Evolutionary conservation across 2,113 vertebrate genomes (phyloP).

Genomic region (Pedetes capensis): DNA sequence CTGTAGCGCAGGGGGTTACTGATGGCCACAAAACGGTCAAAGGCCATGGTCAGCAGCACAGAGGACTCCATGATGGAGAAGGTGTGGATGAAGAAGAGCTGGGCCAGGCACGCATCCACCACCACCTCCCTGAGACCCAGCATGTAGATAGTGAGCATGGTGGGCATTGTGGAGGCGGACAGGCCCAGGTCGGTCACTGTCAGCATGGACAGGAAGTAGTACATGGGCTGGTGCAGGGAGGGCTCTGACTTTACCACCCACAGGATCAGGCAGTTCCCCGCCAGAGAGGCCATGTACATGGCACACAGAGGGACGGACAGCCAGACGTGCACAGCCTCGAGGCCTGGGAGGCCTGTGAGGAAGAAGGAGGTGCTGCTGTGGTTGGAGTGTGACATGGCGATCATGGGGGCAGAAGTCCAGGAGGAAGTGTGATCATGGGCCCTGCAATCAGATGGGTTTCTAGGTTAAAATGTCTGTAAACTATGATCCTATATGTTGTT

Average conservation of each 20-base stretch:
- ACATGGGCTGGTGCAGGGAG: conserved; percentile 69
- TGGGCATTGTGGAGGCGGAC: conserved; percentile 36
- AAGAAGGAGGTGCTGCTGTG: conserved; percentile 26
- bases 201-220: conserved; percentile 59
- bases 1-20: conserved; percentile 46
- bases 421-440: neutral
- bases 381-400: conserved; percentile 35
- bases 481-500: too few species aligned
- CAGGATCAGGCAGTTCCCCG: conserved; percentile 66
- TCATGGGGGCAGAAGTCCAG: neutral
- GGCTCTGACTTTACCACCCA: conserved; percentile 65
- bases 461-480: neutral
- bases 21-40: conserved; percentile 70
- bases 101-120: conserved; percentile 30
- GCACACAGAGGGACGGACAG: conserved; percentile 64
- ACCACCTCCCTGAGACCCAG: neutral
- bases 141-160: conserved; percentile 45
- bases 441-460: neutral
- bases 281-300: conserved; percentile 56
- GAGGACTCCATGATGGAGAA: conserved; percentile 71
- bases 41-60: conserved; percentile 64
- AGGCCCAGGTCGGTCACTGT: conserved; percentile 41
- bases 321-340: conserved; percentile 41
- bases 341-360: conserved; percentile 56
- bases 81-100: conserved; percentile 70